Evolutionary conservation across 2,888 invertebrate species (phyloP).

Genomic region (Lymantria monacha): DNA sequence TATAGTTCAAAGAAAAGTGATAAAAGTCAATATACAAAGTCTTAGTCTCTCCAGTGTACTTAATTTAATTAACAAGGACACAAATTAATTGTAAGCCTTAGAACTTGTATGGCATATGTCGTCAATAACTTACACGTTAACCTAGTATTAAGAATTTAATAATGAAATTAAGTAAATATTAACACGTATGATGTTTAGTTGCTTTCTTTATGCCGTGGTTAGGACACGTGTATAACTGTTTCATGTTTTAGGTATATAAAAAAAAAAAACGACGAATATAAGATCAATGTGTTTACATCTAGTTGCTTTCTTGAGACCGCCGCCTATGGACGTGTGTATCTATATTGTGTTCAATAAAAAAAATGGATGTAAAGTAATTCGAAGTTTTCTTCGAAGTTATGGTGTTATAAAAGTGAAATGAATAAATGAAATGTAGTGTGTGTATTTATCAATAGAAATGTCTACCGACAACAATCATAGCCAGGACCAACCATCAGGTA

Average conservation of each 20-base stretch:
- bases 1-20: no score
- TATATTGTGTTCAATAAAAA: background rate
- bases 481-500: background rate
- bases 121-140: background rate
- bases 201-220: no score
- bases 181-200: no score
- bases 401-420: background rate
- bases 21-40: no score
- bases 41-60: background rate
- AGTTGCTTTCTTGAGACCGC: background rate
- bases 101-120: background rate
- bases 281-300: background rate
- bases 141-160: background rate
- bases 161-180: background rate
- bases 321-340: background rate
- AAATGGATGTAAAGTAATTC: background rate
- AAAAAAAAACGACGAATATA: background rate
- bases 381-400: background rate
- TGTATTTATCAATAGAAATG: background rate
- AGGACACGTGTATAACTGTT: no score
- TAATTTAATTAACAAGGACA: background rate
- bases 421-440: background rate
- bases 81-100: background rate
- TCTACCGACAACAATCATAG: background rate
- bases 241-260: no score